Conservation (phyloP, 2,113 vertebrate genomes). For the Cyprinodon variegatus region DNA sequence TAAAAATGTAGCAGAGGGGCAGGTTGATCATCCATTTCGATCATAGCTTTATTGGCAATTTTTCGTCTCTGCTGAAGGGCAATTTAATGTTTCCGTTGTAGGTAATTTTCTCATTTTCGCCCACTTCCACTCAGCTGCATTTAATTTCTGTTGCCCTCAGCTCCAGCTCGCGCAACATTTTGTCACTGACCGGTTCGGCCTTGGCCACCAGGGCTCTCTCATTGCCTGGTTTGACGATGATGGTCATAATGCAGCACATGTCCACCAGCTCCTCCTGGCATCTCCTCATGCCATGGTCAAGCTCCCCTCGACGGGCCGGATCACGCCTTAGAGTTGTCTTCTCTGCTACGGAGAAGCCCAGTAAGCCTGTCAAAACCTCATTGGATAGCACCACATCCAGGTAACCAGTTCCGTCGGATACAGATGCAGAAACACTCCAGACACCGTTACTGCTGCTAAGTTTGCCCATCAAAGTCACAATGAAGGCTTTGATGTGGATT, state of each 20-base stretch:
- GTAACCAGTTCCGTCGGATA: constrained; percentile 93
- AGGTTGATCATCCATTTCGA: constrained; percentile 38
- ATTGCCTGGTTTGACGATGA: constrained; percentile 77
- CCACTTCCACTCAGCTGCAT: constrained; percentile 26
- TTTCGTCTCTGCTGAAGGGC: constrained; percentile 18
- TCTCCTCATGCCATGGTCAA: constrained; percentile 84
- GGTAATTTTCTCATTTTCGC: constrained; percentile 40
- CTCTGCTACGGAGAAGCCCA: constrained; percentile 91
- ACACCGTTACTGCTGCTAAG: constrained; percentile 81
- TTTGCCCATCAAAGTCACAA: constrained; percentile 93
- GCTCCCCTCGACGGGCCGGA: constrained; percentile 74
- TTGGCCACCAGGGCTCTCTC: constrained; percentile 80
- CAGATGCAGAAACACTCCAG: constrained; percentile 87
- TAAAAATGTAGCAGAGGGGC: constrained; percentile 42
- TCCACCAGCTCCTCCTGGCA: constrained; percentile 91
- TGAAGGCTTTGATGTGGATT: constrained; percentile 89
- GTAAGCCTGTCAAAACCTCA: constrained; percentile 85
- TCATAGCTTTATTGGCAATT: constrained; percentile 28
- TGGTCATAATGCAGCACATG: constrained; percentile 91
- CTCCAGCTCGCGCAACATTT: constrained; percentile 81
- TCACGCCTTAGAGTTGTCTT: constrained; percentile 85
- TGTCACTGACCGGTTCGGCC: constrained; percentile 76
- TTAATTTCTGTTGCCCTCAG: constrained; percentile 74
- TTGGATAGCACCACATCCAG: constrained; percentile 89
- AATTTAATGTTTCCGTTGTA: constrained; percentile 15